Percentiles rank a stretch among this genome's conserved stretches.
These are phyloP conservation scores for Scrobipalpa atriplicella DNA, from an alignment of 2,888 invertebrate genomes.

Conservation along the genomic window DNA sequence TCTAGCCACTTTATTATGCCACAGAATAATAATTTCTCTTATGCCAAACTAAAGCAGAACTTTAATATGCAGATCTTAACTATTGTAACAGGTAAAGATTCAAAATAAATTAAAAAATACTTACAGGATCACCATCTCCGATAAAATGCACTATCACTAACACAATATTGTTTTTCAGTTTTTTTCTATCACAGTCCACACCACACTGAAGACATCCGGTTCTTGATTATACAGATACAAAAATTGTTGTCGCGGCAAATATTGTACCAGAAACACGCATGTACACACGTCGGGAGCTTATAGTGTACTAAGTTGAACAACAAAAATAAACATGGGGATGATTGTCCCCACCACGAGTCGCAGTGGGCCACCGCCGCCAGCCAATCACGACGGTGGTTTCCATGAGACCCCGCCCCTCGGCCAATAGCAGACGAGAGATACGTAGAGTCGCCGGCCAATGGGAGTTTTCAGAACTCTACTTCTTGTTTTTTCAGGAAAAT, in stretches of 20 bases:
- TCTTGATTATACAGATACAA: neutral
- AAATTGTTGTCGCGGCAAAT: constrained; percentile 19
- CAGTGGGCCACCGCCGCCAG: constrained; percentile 50
- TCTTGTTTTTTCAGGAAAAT: constrained; percentile 65
- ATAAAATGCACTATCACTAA: constrained; percentile 51
- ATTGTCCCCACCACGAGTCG: constrained; percentile 56
- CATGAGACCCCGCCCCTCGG: constrained; percentile 58
- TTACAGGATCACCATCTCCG: constrained; percentile 80
- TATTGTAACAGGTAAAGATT: neutral
- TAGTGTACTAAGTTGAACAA: constrained; percentile 75
- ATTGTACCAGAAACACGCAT: constrained; percentile 39
- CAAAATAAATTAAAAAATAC: constrained; percentile 44
- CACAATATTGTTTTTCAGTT: constrained; percentile 48
- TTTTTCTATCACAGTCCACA: constrained; percentile 52
- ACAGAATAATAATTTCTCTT: no score
- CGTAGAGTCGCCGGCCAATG: constrained; percentile 55
- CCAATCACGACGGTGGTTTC: constrained; percentile 54
- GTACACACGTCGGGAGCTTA: constrained; percentile 64
- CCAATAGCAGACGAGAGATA: constrained; percentile 53
- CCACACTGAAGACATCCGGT: constrained; percentile 35
- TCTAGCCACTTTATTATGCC: no score
- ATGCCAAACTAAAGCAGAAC: no score
- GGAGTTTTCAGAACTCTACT: constrained; percentile 44
- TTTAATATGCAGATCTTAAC: no score
- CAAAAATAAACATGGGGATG: constrained; percentile 80